phyloP scores from a whole-genome alignment of 2,888 invertebrate species.

The Scaptomyza reducta region DNA sequence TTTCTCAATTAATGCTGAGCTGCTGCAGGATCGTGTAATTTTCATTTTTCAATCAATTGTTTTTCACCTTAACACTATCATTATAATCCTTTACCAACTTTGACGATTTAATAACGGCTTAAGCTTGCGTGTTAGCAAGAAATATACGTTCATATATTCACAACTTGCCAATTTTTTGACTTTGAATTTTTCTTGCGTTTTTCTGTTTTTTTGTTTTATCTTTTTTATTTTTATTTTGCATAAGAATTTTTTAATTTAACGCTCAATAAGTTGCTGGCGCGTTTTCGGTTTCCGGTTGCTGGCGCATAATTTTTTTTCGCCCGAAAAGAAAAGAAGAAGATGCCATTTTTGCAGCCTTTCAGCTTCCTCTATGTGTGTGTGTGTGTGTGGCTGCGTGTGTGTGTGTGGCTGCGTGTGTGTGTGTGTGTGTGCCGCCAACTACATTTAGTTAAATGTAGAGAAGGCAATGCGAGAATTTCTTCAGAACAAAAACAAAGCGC shows the following conservation, averaged over 20 bases:
- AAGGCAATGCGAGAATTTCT: slow-evolving; percentile 24
- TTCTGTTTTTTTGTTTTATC: slow-evolving; percentile 31
- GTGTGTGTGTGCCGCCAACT: slow-evolving; percentile 32
- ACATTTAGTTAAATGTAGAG: slow-evolving; percentile 46
- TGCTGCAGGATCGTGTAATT: too few relatives aligned
- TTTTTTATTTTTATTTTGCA: slow-evolving; percentile 38
- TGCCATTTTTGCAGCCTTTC: slow-evolving; percentile 13
- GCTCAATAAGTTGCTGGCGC: slow-evolving; percentile 76
- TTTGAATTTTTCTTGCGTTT: slow-evolving; percentile 4
- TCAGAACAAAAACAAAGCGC: slow-evolving; percentile 21
- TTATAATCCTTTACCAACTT: background rate
- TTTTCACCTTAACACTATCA: background rate
- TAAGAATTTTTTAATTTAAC: slow-evolving; percentile 81
- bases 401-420: slow-evolving; percentile 6
- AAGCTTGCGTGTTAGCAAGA: background rate
- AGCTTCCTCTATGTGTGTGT: background rate
- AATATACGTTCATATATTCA: background rate
- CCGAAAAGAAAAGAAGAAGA: slow-evolving; percentile 8
- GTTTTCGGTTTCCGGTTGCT: slow-evolving; percentile 57
- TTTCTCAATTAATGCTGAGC: background rate
- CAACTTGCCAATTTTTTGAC: background rate
- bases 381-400: too few relatives aligned
- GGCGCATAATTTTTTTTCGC: slow-evolving; percentile 32
- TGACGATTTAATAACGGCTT: background rate
- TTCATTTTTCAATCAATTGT: too few relatives aligned